A percentile compares a stretch with the other conserved stretches of the same genome.
Conservation (phyloP, 2,888 invertebrate species). For the Drosophila colorata region DNA sequence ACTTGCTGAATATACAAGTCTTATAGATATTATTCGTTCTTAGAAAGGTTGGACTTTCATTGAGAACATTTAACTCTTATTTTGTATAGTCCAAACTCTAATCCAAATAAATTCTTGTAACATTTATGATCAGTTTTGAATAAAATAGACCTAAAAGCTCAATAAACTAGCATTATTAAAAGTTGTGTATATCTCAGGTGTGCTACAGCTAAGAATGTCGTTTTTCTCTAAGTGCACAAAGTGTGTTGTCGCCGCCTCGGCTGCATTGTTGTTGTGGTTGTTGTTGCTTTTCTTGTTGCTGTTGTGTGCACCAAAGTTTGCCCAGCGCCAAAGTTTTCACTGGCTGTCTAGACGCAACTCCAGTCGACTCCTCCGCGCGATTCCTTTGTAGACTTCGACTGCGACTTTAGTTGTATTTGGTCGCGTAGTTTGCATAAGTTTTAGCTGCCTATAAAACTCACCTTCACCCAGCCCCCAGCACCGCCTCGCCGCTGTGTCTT, state of each 20-base stretch:
- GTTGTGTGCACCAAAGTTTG: constrained; percentile 45
- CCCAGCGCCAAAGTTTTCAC: constrained; percentile 70
- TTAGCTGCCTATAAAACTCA: constrained; percentile 26
- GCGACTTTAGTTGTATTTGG: constrained; percentile 64
- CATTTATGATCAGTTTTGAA: too few relatives aligned
- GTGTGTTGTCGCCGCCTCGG: constrained; percentile 34
- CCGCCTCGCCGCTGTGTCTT: constrained; percentile 1
- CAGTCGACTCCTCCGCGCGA: constrained; percentile 39
- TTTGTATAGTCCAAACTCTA: too few relatives aligned
- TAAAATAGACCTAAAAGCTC: too few relatives aligned
- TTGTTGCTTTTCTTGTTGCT: constrained; percentile 16
- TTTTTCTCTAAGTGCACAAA: constrained; percentile 9
- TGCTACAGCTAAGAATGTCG: too few relatives aligned
- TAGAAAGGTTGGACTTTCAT: too few relatives aligned
- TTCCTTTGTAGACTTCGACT: constrained; percentile 57
- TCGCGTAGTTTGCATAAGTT: constrained; percentile 80
- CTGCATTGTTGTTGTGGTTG: constrained; percentile 30
- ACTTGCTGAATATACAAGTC: too few relatives aligned
- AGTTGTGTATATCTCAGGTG: too few relatives aligned
- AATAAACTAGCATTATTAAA: too few relatives aligned
- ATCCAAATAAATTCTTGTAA: too few relatives aligned
- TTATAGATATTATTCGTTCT: too few relatives aligned
- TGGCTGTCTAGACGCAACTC: constrained; percentile 66
- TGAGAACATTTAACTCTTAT: too few relatives aligned
- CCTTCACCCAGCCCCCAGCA: not conserved